Conservation (phyloP, 2,888 invertebrate genomes). For the Eupithecia dodoneata region DNA sequence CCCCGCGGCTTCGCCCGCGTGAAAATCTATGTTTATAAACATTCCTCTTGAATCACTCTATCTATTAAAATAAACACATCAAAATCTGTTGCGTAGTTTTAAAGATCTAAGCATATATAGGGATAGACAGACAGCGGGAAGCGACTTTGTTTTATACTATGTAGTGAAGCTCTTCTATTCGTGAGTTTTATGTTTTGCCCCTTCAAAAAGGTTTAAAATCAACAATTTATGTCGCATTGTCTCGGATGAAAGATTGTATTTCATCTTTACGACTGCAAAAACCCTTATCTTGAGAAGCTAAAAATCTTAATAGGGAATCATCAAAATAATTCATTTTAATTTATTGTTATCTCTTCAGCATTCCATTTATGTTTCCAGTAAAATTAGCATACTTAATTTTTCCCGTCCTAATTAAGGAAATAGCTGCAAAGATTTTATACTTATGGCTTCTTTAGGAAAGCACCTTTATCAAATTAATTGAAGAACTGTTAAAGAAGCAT, state of each 20-base stretch:
- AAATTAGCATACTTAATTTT: constrained; percentile 10
- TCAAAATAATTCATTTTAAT: constrained; percentile 29
- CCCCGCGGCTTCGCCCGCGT: no score
- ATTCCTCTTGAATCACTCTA: no score
- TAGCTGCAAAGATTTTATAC: not conserved
- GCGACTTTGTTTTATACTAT: no score
- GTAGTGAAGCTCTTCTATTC: constrained; percentile 4
- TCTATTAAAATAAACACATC: no score
- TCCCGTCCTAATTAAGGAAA: not conserved
- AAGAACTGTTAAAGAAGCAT: not conserved
- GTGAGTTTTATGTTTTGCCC: constrained; percentile 6
- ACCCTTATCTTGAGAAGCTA: constrained; percentile 24
- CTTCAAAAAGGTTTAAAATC: constrained; percentile 27
- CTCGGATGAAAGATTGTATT: constrained; percentile 27
- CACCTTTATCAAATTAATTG: not conserved
- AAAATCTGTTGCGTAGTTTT: no score
- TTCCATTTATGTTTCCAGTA: constrained; percentile 24
- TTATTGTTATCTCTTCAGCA: constrained; percentile 30
- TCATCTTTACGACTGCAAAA: constrained; percentile 23
- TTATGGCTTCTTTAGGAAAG: not conserved
- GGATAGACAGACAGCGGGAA: no score
- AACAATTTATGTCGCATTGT: constrained; percentile 23
- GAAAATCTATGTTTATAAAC: no score
- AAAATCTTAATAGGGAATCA: constrained; percentile 30
- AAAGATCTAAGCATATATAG: no score